Evolutionary conservation across 2,888 invertebrate species (phyloP).

Genomic region (Leucophenga maculata): DNA sequence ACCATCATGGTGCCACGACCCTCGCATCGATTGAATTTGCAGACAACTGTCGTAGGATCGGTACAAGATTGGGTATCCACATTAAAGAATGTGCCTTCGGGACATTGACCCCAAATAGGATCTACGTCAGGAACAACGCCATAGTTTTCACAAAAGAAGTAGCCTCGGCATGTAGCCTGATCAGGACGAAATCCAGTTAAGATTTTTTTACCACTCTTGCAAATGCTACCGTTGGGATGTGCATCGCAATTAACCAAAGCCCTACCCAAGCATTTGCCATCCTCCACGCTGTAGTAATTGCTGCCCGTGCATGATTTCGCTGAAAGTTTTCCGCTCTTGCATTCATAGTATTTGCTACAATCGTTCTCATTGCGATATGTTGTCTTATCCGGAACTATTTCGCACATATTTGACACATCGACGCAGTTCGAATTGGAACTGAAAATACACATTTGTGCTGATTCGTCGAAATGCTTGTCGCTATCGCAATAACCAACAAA

Average conservation of each 20-base stretch:
- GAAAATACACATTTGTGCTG: slow-evolving; percentile 53
- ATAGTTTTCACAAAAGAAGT: slow-evolving; percentile 52
- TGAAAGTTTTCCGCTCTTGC: slow-evolving; percentile 43
- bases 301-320: slow-evolving; percentile 34
- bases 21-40: slow-evolving; percentile 64
- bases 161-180: slow-evolving; percentile 62
- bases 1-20: slow-evolving; percentile 60
- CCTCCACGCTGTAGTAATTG: slow-evolving; percentile 56
- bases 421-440: slow-evolving; percentile 50
- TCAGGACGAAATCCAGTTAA: slow-evolving; percentile 42
- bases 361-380: slow-evolving; percentile 53
- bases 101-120: slow-evolving; percentile 61
- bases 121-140: slow-evolving; percentile 48
- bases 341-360: slow-evolving; percentile 61
- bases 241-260: slow-evolving; percentile 46
- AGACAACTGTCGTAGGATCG: slow-evolving; percentile 48
- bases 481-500: slow-evolving; percentile 43
- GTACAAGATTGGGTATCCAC: slow-evolving; percentile 40
- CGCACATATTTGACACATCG: slow-evolving; percentile 60
- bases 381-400: slow-evolving; percentile 51
- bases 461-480: slow-evolving; percentile 54
- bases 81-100: slow-evolving; percentile 57
- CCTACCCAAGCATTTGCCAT: slow-evolving; percentile 46
- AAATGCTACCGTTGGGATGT: slow-evolving; percentile 52
- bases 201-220: slow-evolving; percentile 32